These are phyloP conservation scores for Drosophila gunungcola DNA, from an alignment of 1,140 invertebrate genomes.

Conservation along the genomic window DNA sequence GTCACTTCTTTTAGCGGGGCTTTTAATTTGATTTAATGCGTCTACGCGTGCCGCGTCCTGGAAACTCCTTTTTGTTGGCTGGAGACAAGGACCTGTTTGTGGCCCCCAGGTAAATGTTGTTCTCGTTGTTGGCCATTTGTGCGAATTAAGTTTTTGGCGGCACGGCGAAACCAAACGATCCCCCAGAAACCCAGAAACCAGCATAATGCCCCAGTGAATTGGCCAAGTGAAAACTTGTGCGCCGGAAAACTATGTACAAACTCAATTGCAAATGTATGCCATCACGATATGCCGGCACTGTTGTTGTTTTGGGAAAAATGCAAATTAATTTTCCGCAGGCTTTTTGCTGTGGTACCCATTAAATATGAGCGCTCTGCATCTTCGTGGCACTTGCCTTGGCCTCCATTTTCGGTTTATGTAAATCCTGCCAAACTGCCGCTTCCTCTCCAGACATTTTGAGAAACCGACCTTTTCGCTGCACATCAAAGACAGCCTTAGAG, in stretches of 20 bases:
- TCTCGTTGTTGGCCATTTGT: conserved; percentile 55
- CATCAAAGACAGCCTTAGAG: conserved; percentile 62
- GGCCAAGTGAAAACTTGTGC: conserved; percentile 58
- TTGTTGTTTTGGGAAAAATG: conserved; percentile 45
- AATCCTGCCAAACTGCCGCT: conserved; percentile 44
- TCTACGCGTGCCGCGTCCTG: conserved; percentile 67
- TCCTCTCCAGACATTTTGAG: conserved; percentile 1
- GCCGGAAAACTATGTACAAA: conserved; percentile 46
- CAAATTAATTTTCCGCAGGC: conserved; percentile 61
- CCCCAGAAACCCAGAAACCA: background rate
- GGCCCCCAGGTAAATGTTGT: background rate
- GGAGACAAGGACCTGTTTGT: background rate
- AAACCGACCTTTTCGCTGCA: conserved; percentile 28
- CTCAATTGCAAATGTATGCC: conserved; percentile 43
- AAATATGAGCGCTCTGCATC: conserved; percentile 53
- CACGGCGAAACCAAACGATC: conserved; percentile 16
- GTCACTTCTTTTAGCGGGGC: conserved; percentile 75
- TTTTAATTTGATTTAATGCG: conserved; percentile 84
- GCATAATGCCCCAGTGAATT: conserved; percentile 53
- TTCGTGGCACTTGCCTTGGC: conserved; percentile 16
- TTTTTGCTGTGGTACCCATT: conserved; percentile 49
- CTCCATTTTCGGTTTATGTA: conserved; percentile 60
- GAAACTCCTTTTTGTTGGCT: conserved; percentile 19
- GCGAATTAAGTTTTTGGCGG: conserved; percentile 60
- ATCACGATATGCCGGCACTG: conserved; percentile 11